Evolutionary conservation across 2,113 vertebrate species (phyloP), one percentile per base, ranked within the genome.

Genomic region (Cygnus atratus): DNA sequence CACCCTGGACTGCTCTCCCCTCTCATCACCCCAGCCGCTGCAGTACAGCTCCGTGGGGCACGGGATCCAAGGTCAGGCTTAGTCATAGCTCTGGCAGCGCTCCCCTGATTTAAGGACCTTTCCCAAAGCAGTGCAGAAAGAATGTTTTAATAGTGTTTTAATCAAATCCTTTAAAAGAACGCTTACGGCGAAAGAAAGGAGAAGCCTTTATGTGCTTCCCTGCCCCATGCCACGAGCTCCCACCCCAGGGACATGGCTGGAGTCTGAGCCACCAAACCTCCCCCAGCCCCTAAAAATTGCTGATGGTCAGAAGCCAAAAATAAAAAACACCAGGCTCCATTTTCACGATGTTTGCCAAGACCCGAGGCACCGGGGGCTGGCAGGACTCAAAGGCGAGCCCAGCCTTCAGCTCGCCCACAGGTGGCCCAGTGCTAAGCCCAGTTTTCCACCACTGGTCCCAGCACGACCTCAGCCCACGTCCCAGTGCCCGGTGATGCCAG

Each of bases 171-270:
- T 59, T 37, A 28, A 54, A 66, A 67, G 44, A 48, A 46, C 9
- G 3, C 11, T 50, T 31, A 25, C 0, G 31, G 22, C 13, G 70
- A 25, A 65, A 52, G 55, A 31, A 85, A 76, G 68, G 57, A 71
- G 14, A 71, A 82, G 33, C 39, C 57, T 74, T 41, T 44, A 20
- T 1, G 5, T 4, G 3, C 62, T 62, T 57, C 71, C 55, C 55
- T 46, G 79, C 73, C 41, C 59, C 39, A 15, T 12, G 77, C 21
- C 72, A 67, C 57, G 13, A 2, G 52, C 59, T 87, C 29, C 57
- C 46, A 46, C 5, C 10, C 0, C 0, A 1, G 72, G 57, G 61
- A 52, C 21, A 5, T 5, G 4, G 33, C 70, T 54, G 43, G 37
- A n/a, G 33, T 8, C 0, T 0, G 59, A 55, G 44, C 44, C 10